Base-by-base conservation (phyloP, 2,113 vertebrate species). In the Laticauda colubrina region DNA sequence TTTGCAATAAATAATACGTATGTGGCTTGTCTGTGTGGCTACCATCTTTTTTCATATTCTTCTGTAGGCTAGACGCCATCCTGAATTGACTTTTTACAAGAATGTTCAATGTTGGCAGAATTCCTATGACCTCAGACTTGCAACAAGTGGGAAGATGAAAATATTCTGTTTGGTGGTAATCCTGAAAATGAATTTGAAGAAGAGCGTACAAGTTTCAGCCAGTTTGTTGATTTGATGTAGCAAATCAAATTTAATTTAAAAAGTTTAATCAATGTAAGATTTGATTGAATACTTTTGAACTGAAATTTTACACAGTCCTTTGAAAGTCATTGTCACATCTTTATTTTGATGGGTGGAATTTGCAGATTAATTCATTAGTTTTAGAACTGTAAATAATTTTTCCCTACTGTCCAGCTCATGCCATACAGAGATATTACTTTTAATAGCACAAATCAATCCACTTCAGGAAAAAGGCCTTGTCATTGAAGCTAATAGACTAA, bases 1-100 rank as follows among this genome's bases (percentile, higher is more conserved):
- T 95, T 3, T 93, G 45, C 26, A 94, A 87, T 92, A 92, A 59
- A 85, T 23, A 18, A 34, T 90, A 45, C 5, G 2, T 59, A 59
- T 61, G 2, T 85, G 87, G 48, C 57, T 39, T 94, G 53, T 53
- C 45, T n/a, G 14, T 75, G 1, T 23, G 12, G 56, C 81, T 81
- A 11, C 53, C 8, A 2, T 89, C 53, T 59, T 69, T 29, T 34
- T 39, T 55, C 85, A 91, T 45, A n/a, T 45, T 48, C 21, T 10
- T 43, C 55, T 91, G 29, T 45, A 89, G 15, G 26, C 69, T 81
- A 81, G 69, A 39, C 0, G 18, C 34, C 69, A 39, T 39, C 69
- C 69, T 39, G 69, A 20, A 39, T 20, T 81, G 69, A 20, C 34
- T 21, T 81, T 81, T 81, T 39, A 21, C 20, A 81, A 39, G 5